Percentiles rank a stretch among this genome's conserved stretches.
These are phyloP conservation scores for Oxygymnocypris stewartii DNA, from an alignment of 2,113 vertebrate species.

Conservation along the genomic window DNA sequence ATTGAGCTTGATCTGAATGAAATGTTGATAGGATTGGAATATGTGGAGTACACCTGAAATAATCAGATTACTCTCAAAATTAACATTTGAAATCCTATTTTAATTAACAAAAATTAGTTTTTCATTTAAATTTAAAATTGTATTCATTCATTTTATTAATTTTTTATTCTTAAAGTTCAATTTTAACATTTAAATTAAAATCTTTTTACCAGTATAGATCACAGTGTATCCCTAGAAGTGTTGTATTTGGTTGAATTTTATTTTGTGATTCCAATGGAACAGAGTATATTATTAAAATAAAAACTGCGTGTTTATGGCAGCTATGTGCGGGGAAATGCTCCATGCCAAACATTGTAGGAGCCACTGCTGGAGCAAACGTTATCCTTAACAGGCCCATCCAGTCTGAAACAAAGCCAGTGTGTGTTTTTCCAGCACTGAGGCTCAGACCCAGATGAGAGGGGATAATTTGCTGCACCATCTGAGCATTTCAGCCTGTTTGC, in stretches of 20 bases:
- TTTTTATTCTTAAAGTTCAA: too few species aligned
- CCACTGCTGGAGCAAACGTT: background rate
- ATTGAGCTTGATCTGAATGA: too few species aligned
- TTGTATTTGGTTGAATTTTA: background rate
- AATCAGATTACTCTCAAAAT: background rate
- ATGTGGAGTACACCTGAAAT: too few species aligned
- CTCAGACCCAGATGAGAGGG: conserved; percentile 23
- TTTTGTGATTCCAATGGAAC: background rate
- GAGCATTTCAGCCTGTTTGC: conserved; percentile 42
- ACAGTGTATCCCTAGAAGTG: background rate
- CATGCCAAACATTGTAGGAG: background rate
- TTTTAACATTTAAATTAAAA: background rate
- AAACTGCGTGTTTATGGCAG: background rate
- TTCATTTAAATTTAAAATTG: background rate
- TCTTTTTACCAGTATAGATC: background rate
- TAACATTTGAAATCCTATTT: too few species aligned
- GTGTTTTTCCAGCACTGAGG: conserved; percentile 5
- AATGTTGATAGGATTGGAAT: too few species aligned
- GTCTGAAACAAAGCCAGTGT: conserved; percentile 30
- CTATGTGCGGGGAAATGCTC: background rate
- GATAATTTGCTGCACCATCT: conserved; percentile 47
- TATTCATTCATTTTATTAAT: background rate
- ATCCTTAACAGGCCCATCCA: conserved; percentile 17
- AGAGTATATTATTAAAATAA: background rate
- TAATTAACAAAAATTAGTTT: too few species aligned